These are phyloP conservation scores for Pollimyrus isidori DNA, from an alignment of 2,113 vertebrate genomes.

Conservation along the genomic window DNA sequence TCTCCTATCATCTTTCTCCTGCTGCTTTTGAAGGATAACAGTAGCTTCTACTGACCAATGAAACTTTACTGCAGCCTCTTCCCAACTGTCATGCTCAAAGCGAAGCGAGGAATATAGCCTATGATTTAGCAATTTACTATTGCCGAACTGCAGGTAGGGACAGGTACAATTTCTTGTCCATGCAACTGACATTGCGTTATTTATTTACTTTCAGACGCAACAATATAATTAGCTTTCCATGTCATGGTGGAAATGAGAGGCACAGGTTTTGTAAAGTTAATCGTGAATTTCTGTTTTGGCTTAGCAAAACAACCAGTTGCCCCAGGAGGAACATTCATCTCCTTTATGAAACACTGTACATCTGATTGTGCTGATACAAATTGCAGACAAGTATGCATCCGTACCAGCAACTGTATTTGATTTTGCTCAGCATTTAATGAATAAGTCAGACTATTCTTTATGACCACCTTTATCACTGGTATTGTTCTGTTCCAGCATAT, in stretches of 20 bases:
- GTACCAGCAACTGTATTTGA: neutral
- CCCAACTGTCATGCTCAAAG: slow-evolving; percentile 32
- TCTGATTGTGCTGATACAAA: neutral
- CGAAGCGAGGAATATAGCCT: slow-evolving; percentile 28
- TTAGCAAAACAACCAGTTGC: neutral
- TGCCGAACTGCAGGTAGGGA: neutral
- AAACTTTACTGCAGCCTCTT: slow-evolving; percentile 28
- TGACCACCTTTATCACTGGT: neutral
- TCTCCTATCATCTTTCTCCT: slow-evolving; percentile 51
- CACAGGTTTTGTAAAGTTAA: neutral
- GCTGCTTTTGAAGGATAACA: slow-evolving; percentile 56
- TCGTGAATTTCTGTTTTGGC: neutral
- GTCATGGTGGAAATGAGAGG: neutral
- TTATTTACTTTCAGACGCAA: neutral
- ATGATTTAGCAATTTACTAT: neutral
- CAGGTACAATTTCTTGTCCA: neutral
- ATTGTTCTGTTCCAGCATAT: neutral
- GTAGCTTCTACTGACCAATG: slow-evolving; percentile 45
- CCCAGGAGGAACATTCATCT: neutral
- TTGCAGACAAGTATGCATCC: neutral
- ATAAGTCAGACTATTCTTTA: neutral
- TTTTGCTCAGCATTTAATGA: neutral
- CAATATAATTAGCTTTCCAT: neutral
- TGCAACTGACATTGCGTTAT: neutral
- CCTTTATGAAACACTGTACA: neutral